Evolutionary conservation across 2,113 vertebrate species (phyloP), one percentile per base, ranked within the genome.

Genomic region (Sinocyclocheilus maitianheensis): DNA sequence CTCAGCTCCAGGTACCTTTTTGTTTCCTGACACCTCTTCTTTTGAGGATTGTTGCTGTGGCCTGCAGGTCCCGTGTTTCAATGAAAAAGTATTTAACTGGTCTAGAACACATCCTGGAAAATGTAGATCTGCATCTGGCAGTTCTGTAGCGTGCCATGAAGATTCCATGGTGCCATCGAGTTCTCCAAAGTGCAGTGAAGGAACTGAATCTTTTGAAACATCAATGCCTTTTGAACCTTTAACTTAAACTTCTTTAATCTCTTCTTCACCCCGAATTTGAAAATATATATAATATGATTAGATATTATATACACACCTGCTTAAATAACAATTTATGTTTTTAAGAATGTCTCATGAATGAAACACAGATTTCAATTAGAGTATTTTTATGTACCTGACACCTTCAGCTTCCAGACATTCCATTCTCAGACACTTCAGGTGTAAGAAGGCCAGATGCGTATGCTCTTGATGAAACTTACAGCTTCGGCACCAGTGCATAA

Each of bases 341-440:
- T 16, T 53, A 51, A 26, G 20, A 12, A 43, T 7, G 40, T 2
- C 46, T 48, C 0, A 46, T 37, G 4, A 37, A 37, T 37, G 5
- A 30, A 18, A 37, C 26, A 78, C 34, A 40, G 8, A 40, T 62
- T 60, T 40, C 0, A n/a, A 1, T 40, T 60, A 53, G 20, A 51
- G 43, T 46, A 26, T 62, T 6, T 51, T 14, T 79, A 43, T n/a
- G 26, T 58, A 96, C 95, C 92, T 92, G 91, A 90, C 81, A 6
- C 94, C 93, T 3, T 88, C 88, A 48, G 89, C 77, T 75, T 95
- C 94, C 1, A 94, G 72, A 20, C 43, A 16, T 83, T 87, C 91
- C 90, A 94, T 89, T 83, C 87, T 90, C 4, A 71, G 77, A 63
- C 93, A 95, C 88, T 91, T 94, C 9, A 96, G 86, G 34, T 14